phyloP scores from a whole-genome alignment of 2,113 vertebrate genomes.

The Bos indicus region DNA sequence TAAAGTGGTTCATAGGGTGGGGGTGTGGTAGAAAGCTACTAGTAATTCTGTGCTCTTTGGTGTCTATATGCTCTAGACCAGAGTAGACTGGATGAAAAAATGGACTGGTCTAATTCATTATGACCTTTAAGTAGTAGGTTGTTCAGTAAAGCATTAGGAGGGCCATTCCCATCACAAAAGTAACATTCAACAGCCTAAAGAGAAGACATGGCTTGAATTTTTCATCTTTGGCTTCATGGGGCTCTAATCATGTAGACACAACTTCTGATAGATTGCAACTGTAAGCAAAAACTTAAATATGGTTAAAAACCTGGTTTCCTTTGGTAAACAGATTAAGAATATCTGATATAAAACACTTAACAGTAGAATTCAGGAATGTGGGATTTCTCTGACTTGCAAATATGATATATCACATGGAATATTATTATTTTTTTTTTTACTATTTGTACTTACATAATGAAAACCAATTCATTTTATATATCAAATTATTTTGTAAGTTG shows the following conservation, averaged over 20 bases:
- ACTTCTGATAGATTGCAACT: constrained; percentile 30
- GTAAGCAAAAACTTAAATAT: constrained; percentile 18
- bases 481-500: constrained; percentile 61
- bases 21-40: constrained; percentile 32
- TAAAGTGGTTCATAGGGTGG: neutral
- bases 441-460: constrained; percentile 50
- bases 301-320: constrained; percentile 55
- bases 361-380: neutral
- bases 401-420: neutral
- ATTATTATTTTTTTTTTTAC: constrained; percentile 48
- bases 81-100: neutral
- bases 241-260: neutral
- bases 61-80: constrained; percentile 17
- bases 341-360: neutral
- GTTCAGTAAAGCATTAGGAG: neutral
- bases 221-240: neutral
- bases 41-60: neutral
- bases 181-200: neutral
- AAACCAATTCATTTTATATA: constrained; percentile 52
- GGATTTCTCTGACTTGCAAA: constrained; percentile 16
- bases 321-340: constrained; percentile 35
- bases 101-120: neutral
- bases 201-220: neutral
- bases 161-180: neutral
- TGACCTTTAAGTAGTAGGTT: neutral